These are phyloP conservation scores for Emydocephalus ijimae DNA, from an alignment of 2,113 vertebrate genomes.

Conservation along the genomic window DNA sequence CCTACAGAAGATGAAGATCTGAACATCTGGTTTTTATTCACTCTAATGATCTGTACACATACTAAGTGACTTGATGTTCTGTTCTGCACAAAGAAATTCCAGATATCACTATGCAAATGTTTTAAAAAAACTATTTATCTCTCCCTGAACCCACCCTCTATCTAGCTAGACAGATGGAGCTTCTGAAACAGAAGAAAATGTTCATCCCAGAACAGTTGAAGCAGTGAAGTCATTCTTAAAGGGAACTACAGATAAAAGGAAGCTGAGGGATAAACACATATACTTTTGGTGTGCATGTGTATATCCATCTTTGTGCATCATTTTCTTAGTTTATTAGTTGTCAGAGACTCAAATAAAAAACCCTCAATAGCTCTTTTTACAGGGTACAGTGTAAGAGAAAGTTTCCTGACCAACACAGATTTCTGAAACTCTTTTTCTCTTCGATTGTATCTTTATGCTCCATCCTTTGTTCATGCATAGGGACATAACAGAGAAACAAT, in stretches of 20 bases:
- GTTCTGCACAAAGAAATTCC: constrained; percentile 16
- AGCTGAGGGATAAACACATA: neutral
- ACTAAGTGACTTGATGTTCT: constrained; percentile 18
- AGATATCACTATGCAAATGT: neutral
- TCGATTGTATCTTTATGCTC: neutral
- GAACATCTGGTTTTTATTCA: constrained; percentile 43
- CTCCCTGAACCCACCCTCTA: constrained; percentile 15
- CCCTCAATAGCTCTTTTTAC: neutral
- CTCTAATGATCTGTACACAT: constrained; percentile 40
- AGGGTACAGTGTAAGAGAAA: neutral
- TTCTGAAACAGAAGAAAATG: constrained; percentile 30
- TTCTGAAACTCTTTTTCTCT: too few relatives aligned
- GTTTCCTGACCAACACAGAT: neutral
- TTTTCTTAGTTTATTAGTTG: neutral
- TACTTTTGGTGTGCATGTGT: neutral
- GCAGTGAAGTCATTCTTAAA: constrained; percentile 1
- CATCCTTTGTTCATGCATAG: neutral
- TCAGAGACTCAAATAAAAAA: neutral
- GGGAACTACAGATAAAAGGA: neutral
- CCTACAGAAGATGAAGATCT: constrained; percentile 37
- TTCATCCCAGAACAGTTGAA: constrained; percentile 2
- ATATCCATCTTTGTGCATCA: neutral
- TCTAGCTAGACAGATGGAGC: constrained; percentile 21
- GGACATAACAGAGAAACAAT: neutral
- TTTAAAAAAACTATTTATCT: constrained; percentile 31